Evolutionary conservation across 2,113 vertebrate genomes (phyloP), one percentile per base, ranked within the genome.

Genomic region (Mixornis gularis): DNA sequence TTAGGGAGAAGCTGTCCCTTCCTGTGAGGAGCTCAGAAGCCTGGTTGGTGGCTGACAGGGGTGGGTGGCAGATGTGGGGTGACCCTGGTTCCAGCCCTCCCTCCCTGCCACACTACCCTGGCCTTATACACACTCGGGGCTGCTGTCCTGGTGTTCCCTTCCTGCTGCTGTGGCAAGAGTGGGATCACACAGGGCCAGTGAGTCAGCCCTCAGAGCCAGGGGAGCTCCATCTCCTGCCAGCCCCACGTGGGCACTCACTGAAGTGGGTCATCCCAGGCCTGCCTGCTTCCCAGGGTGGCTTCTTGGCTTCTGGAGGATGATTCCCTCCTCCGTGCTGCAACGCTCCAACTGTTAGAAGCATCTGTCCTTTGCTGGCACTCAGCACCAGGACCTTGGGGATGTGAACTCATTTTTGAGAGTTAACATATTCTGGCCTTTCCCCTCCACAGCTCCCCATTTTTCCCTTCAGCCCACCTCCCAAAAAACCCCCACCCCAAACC

Each of bases 51-150:
- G 17, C 52, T 65, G n/a, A 3, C 52, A 29, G 30, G 49, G 7
- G 3, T 43, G 71, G 17, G 38, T 29, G 27, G 9, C 10, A 17
- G 38, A 36, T 18, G 6, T 49, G 53, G 59, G 4, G 17, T 56
- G 52, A 32, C 29, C 20, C 48, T 70, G 29, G 12, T 17, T 58
- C 12, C 58, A 87, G 30, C 27, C 25, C 16, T 81, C 12, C 21
- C 25, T 63, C 68, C 36, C 24, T 2, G 4, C 17, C 64, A 16
- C 0, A 0, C 24, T 13, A 0, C 10, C 6, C 24, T 32, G 34
- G 22, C 66, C 20, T 32, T 38, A 59, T 64, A 68, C 41, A 36
- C 16, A 4, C 36, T 29, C 49, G 3, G 43, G n/a, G 29, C 36
- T 65, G 51, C 48, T 3, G 1, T 53, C 62, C 49, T 0, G 0